Conservation (phyloP, 1,140 invertebrate species). For the Plutomurus gul region DNA sequence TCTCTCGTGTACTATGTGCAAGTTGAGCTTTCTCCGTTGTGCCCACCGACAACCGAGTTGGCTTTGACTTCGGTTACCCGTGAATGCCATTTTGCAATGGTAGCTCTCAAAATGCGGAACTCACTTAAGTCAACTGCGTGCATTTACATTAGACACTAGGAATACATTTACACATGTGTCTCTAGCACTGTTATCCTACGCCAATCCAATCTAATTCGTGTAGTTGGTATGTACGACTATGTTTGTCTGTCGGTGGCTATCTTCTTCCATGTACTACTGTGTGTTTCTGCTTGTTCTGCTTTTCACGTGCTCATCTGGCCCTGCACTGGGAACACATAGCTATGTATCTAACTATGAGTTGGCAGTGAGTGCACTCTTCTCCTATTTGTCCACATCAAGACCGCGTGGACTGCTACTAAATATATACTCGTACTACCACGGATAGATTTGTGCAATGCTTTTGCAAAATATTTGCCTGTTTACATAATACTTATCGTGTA, state of each 20-base stretch:
- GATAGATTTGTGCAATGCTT: too few species aligned
- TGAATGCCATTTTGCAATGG: conserved; percentile 11
- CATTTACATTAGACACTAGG: background rate
- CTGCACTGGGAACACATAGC: too few species aligned
- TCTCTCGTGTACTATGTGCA: background rate
- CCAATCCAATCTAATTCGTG: conserved; percentile 18
- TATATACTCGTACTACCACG: too few species aligned
- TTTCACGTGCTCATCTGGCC: too few species aligned
- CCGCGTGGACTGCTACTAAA: too few species aligned
- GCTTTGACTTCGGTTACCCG: background rate
- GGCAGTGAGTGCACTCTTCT: too few species aligned
- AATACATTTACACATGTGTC: conserved; percentile 21
- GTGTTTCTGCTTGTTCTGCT: background rate
- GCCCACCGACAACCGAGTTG: background rate
- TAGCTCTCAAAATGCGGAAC: conserved; percentile 22
- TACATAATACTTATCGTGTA: too few species aligned
- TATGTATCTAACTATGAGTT: too few species aligned
- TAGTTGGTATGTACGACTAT: too few species aligned
- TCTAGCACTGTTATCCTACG: background rate
- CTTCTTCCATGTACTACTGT: background rate
- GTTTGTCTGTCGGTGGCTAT: background rate
- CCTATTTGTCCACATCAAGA: too few species aligned
- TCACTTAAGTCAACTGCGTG: conserved; percentile 12
- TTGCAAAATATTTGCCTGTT: too few species aligned
- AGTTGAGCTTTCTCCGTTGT: background rate